Conservation (phyloP, 2,888 invertebrate species). For the Coenonympha arcania region DNA sequence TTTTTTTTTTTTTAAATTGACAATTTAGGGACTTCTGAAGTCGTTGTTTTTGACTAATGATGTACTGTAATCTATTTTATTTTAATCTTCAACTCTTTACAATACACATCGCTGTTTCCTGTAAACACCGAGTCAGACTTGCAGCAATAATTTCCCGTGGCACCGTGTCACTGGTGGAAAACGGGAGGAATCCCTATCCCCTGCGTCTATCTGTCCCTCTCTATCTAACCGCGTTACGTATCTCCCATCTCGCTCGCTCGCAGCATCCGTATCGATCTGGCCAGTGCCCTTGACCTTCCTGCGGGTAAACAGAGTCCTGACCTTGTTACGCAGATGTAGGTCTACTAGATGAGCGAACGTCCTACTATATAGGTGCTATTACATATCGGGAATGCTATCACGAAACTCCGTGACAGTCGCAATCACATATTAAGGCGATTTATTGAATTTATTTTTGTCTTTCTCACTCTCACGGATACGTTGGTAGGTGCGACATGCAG, state of each 20-base stretch:
- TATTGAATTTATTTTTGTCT: too few species aligned
- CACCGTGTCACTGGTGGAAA: constrained; percentile 19
- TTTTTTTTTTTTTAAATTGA: too few species aligned
- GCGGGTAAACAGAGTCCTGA: constrained; percentile 43
- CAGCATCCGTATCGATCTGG: constrained; percentile 69
- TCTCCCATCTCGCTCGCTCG: constrained; percentile 37
- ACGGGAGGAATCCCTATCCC: constrained; percentile 16
- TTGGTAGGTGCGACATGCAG: too few species aligned
- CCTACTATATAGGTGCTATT: too few species aligned
- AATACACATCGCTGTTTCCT: not conserved
- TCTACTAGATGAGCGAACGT: not conserved
- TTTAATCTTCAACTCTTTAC: not conserved
- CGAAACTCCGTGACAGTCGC: too few species aligned
- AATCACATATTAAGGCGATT: too few species aligned
- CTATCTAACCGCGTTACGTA: constrained; percentile 5
- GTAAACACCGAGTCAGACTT: constrained; percentile 5
- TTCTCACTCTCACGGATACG: too few species aligned
- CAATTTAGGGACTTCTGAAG: too few species aligned
- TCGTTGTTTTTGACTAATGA: too few species aligned
- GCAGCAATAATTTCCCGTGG: constrained; percentile 7
- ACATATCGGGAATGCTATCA: too few species aligned
- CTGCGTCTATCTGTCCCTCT: constrained; percentile 26
- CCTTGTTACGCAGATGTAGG: constrained; percentile 37
- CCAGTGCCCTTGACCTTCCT: constrained; percentile 57
- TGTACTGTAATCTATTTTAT: not conserved